phyloP scores from a whole-genome alignment of 2,113 vertebrate species.

The Paraplagusia blochii region DNA sequence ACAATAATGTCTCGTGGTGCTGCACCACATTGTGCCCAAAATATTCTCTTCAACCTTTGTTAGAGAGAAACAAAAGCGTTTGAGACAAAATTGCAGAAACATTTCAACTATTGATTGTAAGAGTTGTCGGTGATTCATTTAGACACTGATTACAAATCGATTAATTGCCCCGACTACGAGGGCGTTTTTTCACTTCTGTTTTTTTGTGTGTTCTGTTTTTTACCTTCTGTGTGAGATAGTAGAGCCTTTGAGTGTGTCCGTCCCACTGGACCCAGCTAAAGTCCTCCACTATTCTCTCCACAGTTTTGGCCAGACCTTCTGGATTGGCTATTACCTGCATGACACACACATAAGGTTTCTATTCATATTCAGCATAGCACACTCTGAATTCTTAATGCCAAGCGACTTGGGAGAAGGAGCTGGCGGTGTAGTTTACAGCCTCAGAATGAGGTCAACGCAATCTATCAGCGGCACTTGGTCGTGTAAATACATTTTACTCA shows the following conservation, averaged over 20 bases:
- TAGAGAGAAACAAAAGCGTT: not conserved
- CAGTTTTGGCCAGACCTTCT: constrained; percentile 75
- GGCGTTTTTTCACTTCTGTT: not conserved
- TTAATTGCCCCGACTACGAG: not conserved
- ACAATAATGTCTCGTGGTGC: too few species aligned
- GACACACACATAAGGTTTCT: constrained; percentile 12
- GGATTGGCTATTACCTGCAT: constrained; percentile 84
- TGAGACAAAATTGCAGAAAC: not conserved
- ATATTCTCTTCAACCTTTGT: too few species aligned
- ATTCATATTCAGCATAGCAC: constrained; percentile 28
- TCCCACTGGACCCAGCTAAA: constrained; percentile 94
- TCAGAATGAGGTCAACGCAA: constrained; percentile 10
- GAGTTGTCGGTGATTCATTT: not conserved
- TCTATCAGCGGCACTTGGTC: constrained; percentile 7
- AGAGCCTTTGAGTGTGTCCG: constrained; percentile 84
- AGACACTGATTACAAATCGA: not conserved
- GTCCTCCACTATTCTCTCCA: constrained; percentile 84
- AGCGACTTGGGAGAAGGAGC: constrained; percentile 6
- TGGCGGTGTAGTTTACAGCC: constrained; percentile 5
- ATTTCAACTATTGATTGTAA: not conserved
- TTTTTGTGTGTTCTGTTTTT: not conserved
- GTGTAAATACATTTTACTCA: constrained; percentile 25
- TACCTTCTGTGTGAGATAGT: constrained; percentile 83
- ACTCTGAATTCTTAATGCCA: constrained; percentile 26
- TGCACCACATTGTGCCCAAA: too few species aligned